Conservation (phyloP, 1,140 invertebrate species). For the Mamestra configurata region DNA sequence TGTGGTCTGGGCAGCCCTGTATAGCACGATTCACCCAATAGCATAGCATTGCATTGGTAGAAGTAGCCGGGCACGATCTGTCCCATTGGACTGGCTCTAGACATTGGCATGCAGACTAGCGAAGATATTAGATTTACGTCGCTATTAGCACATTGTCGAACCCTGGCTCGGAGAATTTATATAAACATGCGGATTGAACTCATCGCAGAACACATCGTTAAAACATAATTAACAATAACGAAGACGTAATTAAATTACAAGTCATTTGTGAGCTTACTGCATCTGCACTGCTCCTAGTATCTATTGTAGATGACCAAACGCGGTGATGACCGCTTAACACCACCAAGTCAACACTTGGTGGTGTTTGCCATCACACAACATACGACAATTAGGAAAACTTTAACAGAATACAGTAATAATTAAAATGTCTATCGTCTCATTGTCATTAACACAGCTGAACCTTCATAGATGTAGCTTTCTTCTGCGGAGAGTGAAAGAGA, state of each 20-base stretch:
- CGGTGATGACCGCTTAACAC: too few relatives aligned
- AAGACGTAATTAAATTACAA: background rate
- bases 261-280: too few relatives aligned
- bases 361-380: too few relatives aligned
- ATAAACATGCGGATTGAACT: conserved; percentile 15
- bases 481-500: too few relatives aligned
- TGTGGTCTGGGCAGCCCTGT: conserved; percentile 59
- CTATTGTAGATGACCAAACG: too few relatives aligned
- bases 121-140: conserved; percentile 53
- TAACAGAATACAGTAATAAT: too few relatives aligned
- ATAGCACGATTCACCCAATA: conserved; percentile 62
- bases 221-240: background rate
- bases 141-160: conserved; percentile 25
- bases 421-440: too few relatives aligned
- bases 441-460: too few relatives aligned
- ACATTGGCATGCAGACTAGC: conserved; percentile 58
- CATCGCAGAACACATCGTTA: background rate
- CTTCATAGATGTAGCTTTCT: too few relatives aligned
- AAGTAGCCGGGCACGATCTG: conserved; percentile 64
- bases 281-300: too few relatives aligned
- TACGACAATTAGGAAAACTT: too few relatives aligned
- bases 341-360: too few relatives aligned
- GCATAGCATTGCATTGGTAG: conserved; percentile 58
- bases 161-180: conserved; percentile 37
- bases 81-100: conserved; percentile 62